Conservation (phyloP, 2,113 vertebrate species). For the Vombatus ursinus region DNA sequence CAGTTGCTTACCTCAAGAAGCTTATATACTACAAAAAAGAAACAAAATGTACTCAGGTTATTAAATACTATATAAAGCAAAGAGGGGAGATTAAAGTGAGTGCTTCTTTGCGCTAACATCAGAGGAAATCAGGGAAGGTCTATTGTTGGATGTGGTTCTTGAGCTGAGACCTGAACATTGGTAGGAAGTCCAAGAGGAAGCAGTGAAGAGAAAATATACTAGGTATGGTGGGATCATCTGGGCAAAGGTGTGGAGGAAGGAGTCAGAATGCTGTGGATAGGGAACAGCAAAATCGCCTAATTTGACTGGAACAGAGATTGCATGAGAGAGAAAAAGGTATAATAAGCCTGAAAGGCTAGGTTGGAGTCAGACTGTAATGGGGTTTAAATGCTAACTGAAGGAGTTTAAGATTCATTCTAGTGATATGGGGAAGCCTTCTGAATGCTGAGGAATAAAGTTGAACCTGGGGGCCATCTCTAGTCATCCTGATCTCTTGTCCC, state of each 20-base stretch:
- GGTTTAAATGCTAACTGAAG: not conserved
- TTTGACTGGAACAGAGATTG: not conserved
- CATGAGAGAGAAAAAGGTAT: not conserved
- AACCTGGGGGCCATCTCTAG: not conserved
- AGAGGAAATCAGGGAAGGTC: not conserved
- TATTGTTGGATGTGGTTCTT: not conserved
- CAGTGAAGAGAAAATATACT: not conserved
- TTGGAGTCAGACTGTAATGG: not conserved
- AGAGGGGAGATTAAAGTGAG: not conserved
- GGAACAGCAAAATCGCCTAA: too few relatives aligned
- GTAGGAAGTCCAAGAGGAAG: not conserved
- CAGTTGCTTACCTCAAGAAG: not conserved
- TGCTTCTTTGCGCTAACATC: not conserved
- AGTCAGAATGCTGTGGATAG: not conserved
- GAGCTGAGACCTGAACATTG: not conserved
- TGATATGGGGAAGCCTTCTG: not conserved
- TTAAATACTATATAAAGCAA: not conserved
- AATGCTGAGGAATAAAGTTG: not conserved
- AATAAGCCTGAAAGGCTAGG: not conserved
- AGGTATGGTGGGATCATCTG: not conserved
- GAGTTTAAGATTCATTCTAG: not conserved
- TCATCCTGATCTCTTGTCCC: too few relatives aligned
- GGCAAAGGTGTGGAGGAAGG: not conserved
- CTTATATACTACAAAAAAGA: not conserved
- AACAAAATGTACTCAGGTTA: not conserved